Evolutionary conservation across 2,797 vertebrate species (phyloP).

Genomic region (Arremon aurantiirostris): DNA sequence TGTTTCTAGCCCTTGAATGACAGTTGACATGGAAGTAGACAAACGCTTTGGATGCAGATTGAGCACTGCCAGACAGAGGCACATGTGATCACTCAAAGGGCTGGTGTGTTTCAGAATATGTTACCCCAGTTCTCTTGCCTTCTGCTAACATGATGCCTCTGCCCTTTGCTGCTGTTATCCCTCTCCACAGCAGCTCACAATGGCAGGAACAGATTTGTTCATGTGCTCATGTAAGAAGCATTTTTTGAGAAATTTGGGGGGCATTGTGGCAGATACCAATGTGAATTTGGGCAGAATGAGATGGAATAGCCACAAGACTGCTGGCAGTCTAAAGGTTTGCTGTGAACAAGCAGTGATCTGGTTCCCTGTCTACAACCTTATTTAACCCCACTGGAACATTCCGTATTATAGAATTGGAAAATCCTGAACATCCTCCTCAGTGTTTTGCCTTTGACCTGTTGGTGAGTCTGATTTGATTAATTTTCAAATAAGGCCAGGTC

Average conservation of each 20-base stretch:
- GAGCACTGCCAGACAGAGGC: not conserved
- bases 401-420: not conserved
- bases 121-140: not conserved
- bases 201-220: not conserved
- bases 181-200: not conserved
- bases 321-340: not conserved
- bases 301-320: not conserved
- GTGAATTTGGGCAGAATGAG: not conserved
- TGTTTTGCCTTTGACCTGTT: not conserved
- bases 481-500: slow-evolving; percentile 60
- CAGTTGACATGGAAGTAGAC: not conserved
- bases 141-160: not conserved
- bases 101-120: not conserved
- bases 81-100: not conserved
- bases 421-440: not conserved
- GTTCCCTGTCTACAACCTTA: not conserved
- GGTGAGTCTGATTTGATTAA: slow-evolving; percentile 48
- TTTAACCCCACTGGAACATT: not conserved
- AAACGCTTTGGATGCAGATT: not conserved
- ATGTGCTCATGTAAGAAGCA: not conserved
- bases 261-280: not conserved
- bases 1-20: not conserved
- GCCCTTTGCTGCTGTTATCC: not conserved
- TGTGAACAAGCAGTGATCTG: not conserved
- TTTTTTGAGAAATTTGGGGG: not conserved